A percentile compares a stretch with the other conserved stretches of the same genome.
Conservation (phyloP, 30 jellyfish, hydroid and myxozoan genomes). For the Hydra vulgaris region DNA sequence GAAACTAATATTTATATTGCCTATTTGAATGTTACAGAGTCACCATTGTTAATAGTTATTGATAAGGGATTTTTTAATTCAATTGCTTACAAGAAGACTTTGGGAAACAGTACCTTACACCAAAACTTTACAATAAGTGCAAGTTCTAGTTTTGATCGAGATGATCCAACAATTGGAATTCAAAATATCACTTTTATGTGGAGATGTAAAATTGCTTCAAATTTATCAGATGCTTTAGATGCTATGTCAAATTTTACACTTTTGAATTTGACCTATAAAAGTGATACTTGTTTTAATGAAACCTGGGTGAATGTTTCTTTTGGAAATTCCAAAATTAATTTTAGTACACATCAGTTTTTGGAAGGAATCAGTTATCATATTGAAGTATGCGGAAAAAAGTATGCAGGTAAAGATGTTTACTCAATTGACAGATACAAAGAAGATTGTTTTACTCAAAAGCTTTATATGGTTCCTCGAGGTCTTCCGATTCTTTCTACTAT, state of each 20-base stretch:
- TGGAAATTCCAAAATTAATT: background rate
- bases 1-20: constrained; percentile 19
- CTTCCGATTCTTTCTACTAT: constrained; percentile 2
- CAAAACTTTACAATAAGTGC: constrained; percentile 34
- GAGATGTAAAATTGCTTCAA: constrained; percentile 27
- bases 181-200: constrained; percentile 26
- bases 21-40: constrained; percentile 23
- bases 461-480: background rate
- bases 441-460: background rate
- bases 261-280: background rate
- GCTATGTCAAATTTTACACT: background rate
- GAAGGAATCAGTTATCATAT: constrained; percentile 7
- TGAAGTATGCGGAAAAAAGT: constrained; percentile 5
- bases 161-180: background rate
- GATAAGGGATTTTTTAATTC: constrained; percentile 37
- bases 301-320: background rate
- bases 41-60: constrained; percentile 46
- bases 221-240: background rate
- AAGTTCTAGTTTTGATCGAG: constrained; percentile 54
- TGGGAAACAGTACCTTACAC: constrained; percentile 11
- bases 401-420: background rate
- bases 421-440: background rate
- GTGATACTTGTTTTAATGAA: background rate
- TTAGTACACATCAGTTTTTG: constrained; percentile 15
- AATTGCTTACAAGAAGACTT: constrained; percentile 38